phyloP scores from a whole-genome alignment of 2,888 invertebrate species.

The Drosophila kuntzei region DNA sequence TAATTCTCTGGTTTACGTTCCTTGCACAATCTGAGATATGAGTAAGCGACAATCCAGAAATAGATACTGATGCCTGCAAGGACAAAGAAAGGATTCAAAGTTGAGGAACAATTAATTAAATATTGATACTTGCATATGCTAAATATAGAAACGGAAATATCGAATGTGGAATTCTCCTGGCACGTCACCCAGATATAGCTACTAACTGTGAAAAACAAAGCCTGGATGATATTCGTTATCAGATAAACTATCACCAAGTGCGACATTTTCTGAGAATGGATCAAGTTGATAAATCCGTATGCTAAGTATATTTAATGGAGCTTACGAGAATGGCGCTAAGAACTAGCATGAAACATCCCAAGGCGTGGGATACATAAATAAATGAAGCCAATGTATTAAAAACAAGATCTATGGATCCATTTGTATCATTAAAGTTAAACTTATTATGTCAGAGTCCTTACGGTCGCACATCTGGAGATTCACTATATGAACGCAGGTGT shows the following conservation, averaged over 20 bases:
- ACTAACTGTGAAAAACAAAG: neutral
- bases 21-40: slow-evolving; percentile 27
- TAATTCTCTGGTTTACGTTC: neutral
- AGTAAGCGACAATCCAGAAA: slow-evolving; percentile 40
- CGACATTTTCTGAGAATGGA: slow-evolving; percentile 19
- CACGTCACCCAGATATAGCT: slow-evolving; percentile 5
- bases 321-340: slow-evolving; percentile 25
- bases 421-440: neutral
- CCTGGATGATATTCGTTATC: neutral
- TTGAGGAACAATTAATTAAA: neutral
- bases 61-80: slow-evolving; percentile 34
- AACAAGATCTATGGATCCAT: neutral
- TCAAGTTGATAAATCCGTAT: too few species aligned
- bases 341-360: slow-evolving; percentile 22
- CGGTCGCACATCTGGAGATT: neutral
- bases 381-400: neutral
- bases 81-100: neutral
- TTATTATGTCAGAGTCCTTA: slow-evolving; percentile 2
- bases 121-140: slow-evolving; percentile 23
- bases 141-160: neutral
- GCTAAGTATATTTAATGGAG: too few species aligned
- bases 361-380: neutral
- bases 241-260: slow-evolving; percentile 26
- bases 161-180: neutral
- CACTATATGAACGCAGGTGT: slow-evolving; percentile 29